A percentile compares a stretch with the other conserved stretches of the same genome.
Evolutionary conservation across 1,140 invertebrate species (phyloP).

Genomic region (Drosophila subobscura): DNA sequence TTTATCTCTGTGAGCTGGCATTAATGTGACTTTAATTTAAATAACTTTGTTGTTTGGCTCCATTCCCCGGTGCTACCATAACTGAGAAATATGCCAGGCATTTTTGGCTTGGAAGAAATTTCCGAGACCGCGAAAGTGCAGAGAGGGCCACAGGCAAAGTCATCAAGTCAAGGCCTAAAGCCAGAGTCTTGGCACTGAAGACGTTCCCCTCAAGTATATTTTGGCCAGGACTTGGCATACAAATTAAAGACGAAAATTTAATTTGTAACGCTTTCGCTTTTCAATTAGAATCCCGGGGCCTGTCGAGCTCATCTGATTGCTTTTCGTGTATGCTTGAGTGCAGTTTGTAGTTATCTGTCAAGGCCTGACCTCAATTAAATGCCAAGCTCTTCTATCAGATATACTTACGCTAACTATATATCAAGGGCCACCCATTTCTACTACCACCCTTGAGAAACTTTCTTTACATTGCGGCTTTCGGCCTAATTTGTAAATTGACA

Average conservation of each 20-base stretch:
- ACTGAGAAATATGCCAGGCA: constrained; percentile 15
- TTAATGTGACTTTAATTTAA: constrained; percentile 61
- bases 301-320: constrained; percentile 55
- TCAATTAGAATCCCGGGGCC: constrained; percentile 50
- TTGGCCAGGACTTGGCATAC: constrained; percentile 18
- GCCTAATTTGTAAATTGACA: constrained; percentile 61
- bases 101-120: background rate
- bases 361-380: constrained; percentile 50
- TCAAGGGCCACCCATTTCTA: no score
- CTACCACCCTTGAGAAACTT: constrained; percentile 25
- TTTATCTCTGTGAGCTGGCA: constrained; percentile 17
- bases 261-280: constrained; percentile 61
- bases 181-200: background rate
- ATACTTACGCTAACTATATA: no score
- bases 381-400: no score
- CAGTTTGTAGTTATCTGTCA: constrained; percentile 54
- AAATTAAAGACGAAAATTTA: constrained; percentile 52
- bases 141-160: constrained; percentile 14
- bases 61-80: no score
- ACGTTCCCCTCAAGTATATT: background rate
- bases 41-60: constrained; percentile 41
- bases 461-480: constrained; percentile 47
- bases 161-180: constrained; percentile 4
- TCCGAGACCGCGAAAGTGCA: constrained; percentile 13
- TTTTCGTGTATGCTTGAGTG: constrained; percentile 51